Evolutionary conservation across 2,113 vertebrate genomes (phyloP).

Genomic region (Heloderma charlesbogerti): DNA sequence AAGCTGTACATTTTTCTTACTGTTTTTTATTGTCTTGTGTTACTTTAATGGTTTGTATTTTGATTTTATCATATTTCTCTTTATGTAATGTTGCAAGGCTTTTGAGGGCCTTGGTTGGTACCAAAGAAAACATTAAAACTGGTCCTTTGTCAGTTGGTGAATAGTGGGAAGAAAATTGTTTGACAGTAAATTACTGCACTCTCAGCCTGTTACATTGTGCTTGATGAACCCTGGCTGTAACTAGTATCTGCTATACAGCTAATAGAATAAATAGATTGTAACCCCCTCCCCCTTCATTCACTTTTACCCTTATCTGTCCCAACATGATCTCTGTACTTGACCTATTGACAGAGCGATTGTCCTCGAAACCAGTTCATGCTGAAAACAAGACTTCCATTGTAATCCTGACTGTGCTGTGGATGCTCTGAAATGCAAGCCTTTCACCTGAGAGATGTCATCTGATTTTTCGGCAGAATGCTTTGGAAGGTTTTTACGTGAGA

Average conservation of each 20-base stretch:
- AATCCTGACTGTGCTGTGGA: neutral
- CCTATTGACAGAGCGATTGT: neutral
- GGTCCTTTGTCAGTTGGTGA: constrained; percentile 4
- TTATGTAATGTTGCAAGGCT: neutral
- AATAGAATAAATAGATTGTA: constrained; percentile 19
- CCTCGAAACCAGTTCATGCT: neutral
- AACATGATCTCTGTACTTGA: neutral
- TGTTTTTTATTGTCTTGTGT: neutral
- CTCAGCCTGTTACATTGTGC: neutral
- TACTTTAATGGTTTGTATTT: neutral
- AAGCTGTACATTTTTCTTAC: neutral
- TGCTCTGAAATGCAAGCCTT: neutral
- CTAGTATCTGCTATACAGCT: neutral
- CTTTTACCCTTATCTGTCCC: constrained; percentile 9
- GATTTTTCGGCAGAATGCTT: neutral
- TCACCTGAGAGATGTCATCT: neutral
- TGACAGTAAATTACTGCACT: neutral
- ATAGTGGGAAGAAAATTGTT: constrained; percentile 20
- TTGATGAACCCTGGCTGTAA: constrained; percentile 4
- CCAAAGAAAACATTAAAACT: neutral
- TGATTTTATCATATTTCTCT: neutral
- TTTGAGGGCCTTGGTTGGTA: neutral
- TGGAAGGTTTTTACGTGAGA: neutral
- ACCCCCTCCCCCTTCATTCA: neutral
- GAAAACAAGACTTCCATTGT: constrained; percentile 21